These are phyloP conservation scores for Cochlearius cochlearius DNA, from an alignment of 2,113 vertebrate species.

Conservation along the genomic window DNA sequence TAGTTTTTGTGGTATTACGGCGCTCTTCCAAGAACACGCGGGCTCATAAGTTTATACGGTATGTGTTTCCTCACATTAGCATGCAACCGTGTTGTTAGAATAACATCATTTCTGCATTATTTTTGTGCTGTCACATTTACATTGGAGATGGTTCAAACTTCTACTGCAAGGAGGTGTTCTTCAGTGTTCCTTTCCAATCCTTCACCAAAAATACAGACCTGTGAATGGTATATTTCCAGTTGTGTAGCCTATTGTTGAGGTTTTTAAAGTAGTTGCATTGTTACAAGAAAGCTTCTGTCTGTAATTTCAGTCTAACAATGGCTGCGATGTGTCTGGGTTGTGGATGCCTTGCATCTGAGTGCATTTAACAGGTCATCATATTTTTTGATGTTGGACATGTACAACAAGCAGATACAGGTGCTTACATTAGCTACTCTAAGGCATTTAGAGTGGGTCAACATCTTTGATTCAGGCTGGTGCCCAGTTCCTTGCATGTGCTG, in stretches of 20 bases:
- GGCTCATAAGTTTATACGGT: not conserved
- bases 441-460: not conserved
- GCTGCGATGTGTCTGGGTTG: not conserved
- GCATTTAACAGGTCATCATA: not conserved
- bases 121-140: not conserved
- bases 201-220: not conserved
- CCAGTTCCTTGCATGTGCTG: not conserved
- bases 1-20: not conserved
- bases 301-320: not conserved
- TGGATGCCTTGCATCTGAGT: not conserved
- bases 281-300: not conserved
- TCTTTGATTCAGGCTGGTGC: not conserved
- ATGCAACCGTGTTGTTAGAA: not conserved
- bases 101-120: not conserved
- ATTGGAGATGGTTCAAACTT: not conserved
- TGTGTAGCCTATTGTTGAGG: not conserved
- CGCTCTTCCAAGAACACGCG: not conserved
- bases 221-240: not conserved
- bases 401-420: not conserved
- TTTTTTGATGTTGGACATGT: not conserved
- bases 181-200: not conserved
- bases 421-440: not conserved
- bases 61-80: not conserved
- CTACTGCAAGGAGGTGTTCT: not conserved
- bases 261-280: not conserved